phyloP scores from a whole-genome alignment of 2,888 invertebrate species.

The Periphyllus acericola region DNA sequence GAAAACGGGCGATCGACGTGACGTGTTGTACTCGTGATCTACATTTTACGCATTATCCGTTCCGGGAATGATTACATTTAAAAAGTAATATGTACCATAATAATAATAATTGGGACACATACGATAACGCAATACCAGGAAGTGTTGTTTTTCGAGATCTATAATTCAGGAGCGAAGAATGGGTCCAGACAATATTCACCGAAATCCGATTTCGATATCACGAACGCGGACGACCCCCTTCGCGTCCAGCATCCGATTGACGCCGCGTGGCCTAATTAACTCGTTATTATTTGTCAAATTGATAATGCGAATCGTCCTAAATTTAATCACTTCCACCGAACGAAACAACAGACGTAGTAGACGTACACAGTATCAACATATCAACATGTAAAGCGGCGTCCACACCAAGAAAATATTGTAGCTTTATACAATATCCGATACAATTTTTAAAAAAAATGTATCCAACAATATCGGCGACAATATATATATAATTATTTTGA shows the following conservation, averaged over 20 bases:
- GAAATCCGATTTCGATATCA: slow-evolving; percentile 8
- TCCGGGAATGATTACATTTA: neutral
- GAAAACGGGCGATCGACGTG: no score
- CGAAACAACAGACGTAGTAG: neutral
- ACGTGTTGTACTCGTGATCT: no score
- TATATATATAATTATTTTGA: no score
- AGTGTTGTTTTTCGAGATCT: neutral
- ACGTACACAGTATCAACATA: no score
- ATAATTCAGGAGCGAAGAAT: neutral
- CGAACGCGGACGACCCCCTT: neutral
- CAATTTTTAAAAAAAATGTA: no score
- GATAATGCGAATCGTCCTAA: neutral
- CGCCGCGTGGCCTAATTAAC: no score
- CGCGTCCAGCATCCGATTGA: no score
- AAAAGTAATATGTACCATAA: neutral
- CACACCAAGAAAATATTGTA: no score
- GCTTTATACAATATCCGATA: no score
- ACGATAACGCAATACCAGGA: neutral
- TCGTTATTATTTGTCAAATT: no score
- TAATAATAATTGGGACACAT: neutral
- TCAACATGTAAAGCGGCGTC: no score
- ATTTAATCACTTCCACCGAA: neutral
- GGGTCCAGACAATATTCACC: slow-evolving; percentile 14
- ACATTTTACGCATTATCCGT: neutral
- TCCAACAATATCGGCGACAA: no score